Conservation (phyloP, 2,797 vertebrate genomes). For the Sternotherus odoratus region DNA sequence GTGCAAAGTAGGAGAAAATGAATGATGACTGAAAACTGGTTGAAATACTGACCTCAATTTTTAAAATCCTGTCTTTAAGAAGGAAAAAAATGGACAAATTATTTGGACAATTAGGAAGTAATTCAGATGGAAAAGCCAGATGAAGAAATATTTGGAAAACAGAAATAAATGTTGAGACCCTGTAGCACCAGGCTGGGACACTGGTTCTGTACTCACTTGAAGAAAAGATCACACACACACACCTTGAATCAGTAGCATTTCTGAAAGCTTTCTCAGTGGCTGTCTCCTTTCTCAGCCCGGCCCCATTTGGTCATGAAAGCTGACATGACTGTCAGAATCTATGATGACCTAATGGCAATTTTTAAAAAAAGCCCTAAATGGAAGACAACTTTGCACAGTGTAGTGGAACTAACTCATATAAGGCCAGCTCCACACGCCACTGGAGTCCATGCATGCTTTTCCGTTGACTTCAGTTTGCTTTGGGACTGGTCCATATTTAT, state of each 20-base stretch:
- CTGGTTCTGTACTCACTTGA: not conserved
- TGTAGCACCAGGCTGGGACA: not conserved
- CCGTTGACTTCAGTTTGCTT: conserved; percentile 38
- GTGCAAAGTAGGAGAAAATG: not conserved
- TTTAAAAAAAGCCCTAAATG: conserved; percentile 25
- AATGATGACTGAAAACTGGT: not conserved
- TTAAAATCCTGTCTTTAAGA: not conserved
- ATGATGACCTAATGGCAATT: not conserved
- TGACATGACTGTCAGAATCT: not conserved
- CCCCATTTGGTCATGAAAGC: not conserved
- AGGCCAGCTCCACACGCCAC: not conserved
- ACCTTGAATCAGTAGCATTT: not conserved
- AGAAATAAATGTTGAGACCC: not conserved
- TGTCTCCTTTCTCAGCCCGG: not conserved
- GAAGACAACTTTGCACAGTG: conserved; percentile 7
- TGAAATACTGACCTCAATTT: not conserved
- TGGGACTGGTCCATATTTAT: not conserved
- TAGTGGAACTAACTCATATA: not conserved
- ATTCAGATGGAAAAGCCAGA: not conserved
- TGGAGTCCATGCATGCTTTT: conserved; percentile 7
- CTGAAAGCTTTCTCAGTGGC: not conserved
- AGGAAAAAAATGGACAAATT: not conserved
- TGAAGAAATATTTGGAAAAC: not conserved
- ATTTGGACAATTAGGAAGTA: not conserved
- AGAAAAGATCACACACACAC: not conserved